These are phyloP conservation scores for Dinoponera quadriceps DNA, from an alignment of 1,140 invertebrate species.

Conservation along the genomic window DNA sequence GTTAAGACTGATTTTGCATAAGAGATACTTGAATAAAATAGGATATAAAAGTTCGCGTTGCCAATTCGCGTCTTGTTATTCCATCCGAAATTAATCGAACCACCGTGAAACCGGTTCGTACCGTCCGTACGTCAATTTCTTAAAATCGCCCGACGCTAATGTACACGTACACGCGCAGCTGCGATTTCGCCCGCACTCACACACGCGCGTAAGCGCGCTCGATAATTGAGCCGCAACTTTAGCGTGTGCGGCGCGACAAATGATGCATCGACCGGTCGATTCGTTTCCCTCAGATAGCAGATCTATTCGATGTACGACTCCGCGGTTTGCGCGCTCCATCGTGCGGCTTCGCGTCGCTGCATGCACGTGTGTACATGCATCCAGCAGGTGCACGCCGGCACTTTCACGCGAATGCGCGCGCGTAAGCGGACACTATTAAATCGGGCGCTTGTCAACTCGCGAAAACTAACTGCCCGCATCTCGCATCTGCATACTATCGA, in stretches of 20 bases:
- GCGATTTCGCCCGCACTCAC: constrained; percentile 17
- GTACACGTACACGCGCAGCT: constrained; percentile 32
- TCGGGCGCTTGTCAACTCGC: constrained; percentile 76
- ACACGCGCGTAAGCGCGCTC: constrained; percentile 20
- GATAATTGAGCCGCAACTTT: constrained; percentile 79
- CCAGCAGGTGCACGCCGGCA: constrained; percentile 48
- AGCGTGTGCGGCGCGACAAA: constrained; percentile 72
- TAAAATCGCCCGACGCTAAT: constrained; percentile 46
- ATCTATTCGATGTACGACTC: constrained; percentile 76
- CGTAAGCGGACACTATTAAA: constrained; percentile 71
- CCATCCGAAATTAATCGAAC: constrained; percentile 52
- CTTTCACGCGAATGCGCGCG: constrained; percentile 54
- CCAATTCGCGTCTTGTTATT: constrained; percentile 34
- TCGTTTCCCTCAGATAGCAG: constrained; percentile 78
- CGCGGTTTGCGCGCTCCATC: constrained; percentile 47
- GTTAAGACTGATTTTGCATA: constrained; percentile 34
- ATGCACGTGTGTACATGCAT: constrained; percentile 3
- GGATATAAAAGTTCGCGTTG: constrained; percentile 31
- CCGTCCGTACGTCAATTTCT: constrained; percentile 48
- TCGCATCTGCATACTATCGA: constrained; percentile 80
- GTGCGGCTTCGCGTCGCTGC: constrained; percentile 7
- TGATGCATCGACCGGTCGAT: constrained; percentile 78
- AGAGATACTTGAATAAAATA: constrained; percentile 39
- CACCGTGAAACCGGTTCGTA: constrained; percentile 44
- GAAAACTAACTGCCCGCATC: constrained; percentile 77